Evolutionary conservation across 2,888 invertebrate species (phyloP), one percentile per base, ranked within the genome.

Genomic region (Drosophila heteroneura): DNA sequence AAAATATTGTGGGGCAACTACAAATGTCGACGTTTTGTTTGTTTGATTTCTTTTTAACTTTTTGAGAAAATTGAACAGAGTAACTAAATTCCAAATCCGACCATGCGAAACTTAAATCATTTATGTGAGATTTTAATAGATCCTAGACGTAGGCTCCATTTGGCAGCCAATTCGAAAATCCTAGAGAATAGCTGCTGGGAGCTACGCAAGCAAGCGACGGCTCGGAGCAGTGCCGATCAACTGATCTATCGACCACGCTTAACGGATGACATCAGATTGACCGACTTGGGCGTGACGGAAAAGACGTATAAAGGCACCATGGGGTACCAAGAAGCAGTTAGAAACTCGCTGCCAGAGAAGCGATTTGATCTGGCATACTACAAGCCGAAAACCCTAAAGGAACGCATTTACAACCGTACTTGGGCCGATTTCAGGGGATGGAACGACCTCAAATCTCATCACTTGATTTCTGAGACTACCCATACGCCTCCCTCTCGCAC

Each of bases 101-200:
- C 12, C 6, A 75, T 76, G 75, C 41, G 58, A 16, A 37, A 57
- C 22, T 14, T 53, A 33, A 75, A 37, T n/a, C 33, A 14, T n/a
- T 39, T 63, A 12, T 16, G 32, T 44, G 28, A 47, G n/a, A 1
- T 30, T 22, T 9, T 57, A 2, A 67, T 19, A 12, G 16, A 47
- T 7, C 10, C 37, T 3, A 56, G 14, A n/a, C 51, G 62, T 7
- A 35, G 30, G 5, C 33, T 65, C 12, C 70, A 70, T 32, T 22
- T 60, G 14, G 58, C 53, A 16, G 58, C 64, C 5, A 58, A 61
- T 14, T 64, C 61, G 14, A 44, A 12, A 28, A 16, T 37, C 2
- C 14, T 76, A 0, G 37, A 64, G 3, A 61, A 53, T 44, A 76
- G 47, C 37, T 76, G 75, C 51, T 70, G 70, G 75, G 70, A 76